Conservation (phyloP, 2,113 vertebrate genomes). For the Ptychochromis oligacanthus region DNA sequence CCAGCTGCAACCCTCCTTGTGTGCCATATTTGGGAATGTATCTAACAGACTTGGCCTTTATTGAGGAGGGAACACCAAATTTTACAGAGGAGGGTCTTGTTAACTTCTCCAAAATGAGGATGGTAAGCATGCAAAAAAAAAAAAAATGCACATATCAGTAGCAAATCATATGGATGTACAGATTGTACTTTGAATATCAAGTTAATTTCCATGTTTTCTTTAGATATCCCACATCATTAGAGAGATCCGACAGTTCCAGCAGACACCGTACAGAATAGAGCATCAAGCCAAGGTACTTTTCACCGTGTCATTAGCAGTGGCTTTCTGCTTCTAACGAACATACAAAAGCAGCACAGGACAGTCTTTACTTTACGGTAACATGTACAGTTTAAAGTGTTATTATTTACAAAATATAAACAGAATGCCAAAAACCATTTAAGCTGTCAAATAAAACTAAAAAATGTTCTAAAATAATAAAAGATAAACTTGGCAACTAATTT, state of each 20-base stretch:
- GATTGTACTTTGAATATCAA: background rate
- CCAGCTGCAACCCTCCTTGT: constrained; percentile 95
- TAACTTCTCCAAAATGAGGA: constrained; percentile 99
- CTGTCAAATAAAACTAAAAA: background rate
- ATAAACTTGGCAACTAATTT: background rate
- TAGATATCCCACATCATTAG: constrained; percentile 99
- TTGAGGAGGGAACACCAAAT: constrained; percentile 98
- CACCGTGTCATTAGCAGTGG: background rate
- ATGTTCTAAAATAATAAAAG: background rate
- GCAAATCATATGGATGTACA: background rate
- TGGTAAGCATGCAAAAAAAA: constrained; percentile 81
- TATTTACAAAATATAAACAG: background rate
- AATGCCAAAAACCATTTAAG: background rate
- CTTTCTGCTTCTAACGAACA: background rate
- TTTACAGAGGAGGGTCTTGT: constrained; percentile 98
- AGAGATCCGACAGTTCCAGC: constrained; percentile 98
- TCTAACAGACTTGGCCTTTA: constrained; percentile 96
- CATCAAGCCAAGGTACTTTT: constrained; percentile 92
- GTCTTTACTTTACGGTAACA: background rate
- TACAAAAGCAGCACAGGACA: no score
- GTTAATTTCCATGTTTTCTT: background rate
- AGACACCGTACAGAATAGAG: constrained; percentile 96
- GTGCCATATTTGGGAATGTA: constrained; percentile 99
- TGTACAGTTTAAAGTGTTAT: background rate
- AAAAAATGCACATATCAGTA: background rate